A percentile compares a stretch with the other conserved stretches of the same genome.
These are phyloP conservation scores for Parazoanthus swiftii DNA, from an alignment of 92 coral and sea anemone genomes.

Conservation along the genomic window DNA sequence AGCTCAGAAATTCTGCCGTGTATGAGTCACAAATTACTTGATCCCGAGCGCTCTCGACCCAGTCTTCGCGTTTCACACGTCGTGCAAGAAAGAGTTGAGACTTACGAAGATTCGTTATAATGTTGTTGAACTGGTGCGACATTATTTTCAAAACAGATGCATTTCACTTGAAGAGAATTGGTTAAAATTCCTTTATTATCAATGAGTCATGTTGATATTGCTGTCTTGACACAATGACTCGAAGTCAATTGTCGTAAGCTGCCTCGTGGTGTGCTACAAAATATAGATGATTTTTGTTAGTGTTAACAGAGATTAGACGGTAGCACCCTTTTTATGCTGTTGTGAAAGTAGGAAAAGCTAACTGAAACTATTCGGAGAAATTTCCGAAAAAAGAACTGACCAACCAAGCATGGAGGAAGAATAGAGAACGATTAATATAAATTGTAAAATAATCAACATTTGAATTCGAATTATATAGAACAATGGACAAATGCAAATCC, in stretches of 20 bases:
- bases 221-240: background rate
- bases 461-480: background rate
- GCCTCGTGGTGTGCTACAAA: too few relatives aligned
- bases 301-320: too few relatives aligned
- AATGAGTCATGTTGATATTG: background rate
- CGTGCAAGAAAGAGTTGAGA: too few relatives aligned
- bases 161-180: background rate
- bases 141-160: background rate
- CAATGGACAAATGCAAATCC: conserved; percentile 29
- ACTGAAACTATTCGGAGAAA: too few relatives aligned
- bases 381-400: background rate
- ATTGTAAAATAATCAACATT: conserved; percentile 10
- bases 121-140: background rate
- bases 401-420: background rate
- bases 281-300: too few relatives aligned
- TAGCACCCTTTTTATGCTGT: background rate
- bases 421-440: background rate
- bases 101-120: too few relatives aligned
- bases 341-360: background rate
- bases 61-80: too few relatives aligned
- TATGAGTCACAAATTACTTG: too few relatives aligned
- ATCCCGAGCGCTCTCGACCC: too few relatives aligned
- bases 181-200: too few relatives aligned
- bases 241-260: too few relatives aligned
- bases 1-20: too few relatives aligned